Percentiles rank a stretch among this genome's conserved stretches.
phyloP scores from a whole-genome alignment of 2,888 invertebrate genomes.

The Deilephila elpenor region DNA sequence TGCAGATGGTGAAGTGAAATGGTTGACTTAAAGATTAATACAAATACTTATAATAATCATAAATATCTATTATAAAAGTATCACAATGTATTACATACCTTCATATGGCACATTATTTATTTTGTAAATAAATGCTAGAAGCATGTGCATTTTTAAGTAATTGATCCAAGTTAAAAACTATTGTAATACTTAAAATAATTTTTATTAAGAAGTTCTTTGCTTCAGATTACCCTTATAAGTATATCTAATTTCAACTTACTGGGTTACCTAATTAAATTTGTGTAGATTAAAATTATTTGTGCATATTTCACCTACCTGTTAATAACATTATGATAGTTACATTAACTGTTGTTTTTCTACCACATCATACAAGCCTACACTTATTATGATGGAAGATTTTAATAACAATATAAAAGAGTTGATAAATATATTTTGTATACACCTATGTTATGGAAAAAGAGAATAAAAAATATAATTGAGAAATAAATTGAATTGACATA shows the following conservation, averaged over 20 bases:
- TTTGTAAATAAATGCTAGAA: slow-evolving; percentile 27
- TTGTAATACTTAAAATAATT: neutral
- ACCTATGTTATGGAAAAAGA: too few species aligned
- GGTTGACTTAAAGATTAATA: slow-evolving; percentile 30
- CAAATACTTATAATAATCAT: neutral
- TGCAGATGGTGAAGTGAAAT: slow-evolving; percentile 42
- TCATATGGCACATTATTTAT: slow-evolving; percentile 9
- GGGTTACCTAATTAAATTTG: neutral
- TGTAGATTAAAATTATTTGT: neutral
- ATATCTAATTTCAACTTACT: neutral
- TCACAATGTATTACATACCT: slow-evolving; percentile 14
- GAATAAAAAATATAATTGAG: too few species aligned
- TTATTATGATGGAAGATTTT: too few species aligned
- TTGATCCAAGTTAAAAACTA: slow-evolving; percentile 3
- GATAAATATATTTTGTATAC: too few species aligned
- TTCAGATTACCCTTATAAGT: neutral
- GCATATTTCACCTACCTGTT: neutral
- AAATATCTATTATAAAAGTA: slow-evolving; percentile 2
- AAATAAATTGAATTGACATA: too few species aligned
- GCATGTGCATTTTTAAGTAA: neutral
- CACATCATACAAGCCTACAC: too few species aligned
- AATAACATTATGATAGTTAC: too few species aligned
- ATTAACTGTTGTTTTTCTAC: too few species aligned
- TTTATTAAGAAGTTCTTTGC: neutral
- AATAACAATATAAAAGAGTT: too few species aligned